phyloP scores from a whole-genome alignment of 2,797 vertebrate genomes.

The Phrynocephalus vlangalii region DNA sequence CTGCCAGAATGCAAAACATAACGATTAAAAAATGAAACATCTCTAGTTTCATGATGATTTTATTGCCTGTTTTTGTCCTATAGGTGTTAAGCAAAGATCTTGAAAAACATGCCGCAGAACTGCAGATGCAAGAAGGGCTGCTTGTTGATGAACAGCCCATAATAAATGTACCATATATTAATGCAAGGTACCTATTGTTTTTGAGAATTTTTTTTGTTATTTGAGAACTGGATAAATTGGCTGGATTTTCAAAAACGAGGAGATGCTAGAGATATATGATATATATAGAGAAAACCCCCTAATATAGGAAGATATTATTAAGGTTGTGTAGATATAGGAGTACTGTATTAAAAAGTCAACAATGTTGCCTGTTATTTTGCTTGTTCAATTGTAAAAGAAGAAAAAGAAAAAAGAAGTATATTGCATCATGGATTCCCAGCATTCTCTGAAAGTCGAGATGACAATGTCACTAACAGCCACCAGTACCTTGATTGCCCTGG shows the following conservation, averaged over 20 bases:
- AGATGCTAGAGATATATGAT: too few relatives aligned
- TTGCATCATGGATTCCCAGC: background rate
- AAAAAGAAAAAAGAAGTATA: background rate
- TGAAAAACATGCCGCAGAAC: conserved; percentile 89
- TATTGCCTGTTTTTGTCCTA: conserved; percentile 25
- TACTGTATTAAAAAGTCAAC: background rate
- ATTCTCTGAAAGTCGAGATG: background rate
- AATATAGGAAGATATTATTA: background rate
- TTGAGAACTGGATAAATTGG: background rate
- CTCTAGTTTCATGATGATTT: background rate
- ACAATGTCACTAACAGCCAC: background rate
- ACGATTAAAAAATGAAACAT: background rate
- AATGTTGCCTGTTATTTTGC: too few relatives aligned
- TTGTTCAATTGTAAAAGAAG: too few relatives aligned
- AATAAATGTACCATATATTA: conserved; percentile 91
- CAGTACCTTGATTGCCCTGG: background rate
- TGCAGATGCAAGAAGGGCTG: conserved; percentile 89
- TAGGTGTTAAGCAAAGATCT: conserved; percentile 94
- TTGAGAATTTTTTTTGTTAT: background rate
- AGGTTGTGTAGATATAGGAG: background rate
- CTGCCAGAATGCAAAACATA: background rate
- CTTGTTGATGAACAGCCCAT: conserved; percentile 82
- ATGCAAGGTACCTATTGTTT: conserved; percentile 83
- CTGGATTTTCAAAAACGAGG: background rate
- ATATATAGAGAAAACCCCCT: too few relatives aligned